Percentiles rank a stretch among this genome's conserved stretches.
These are phyloP conservation scores for Charadrius vociferus DNA, from an alignment of 2,113 vertebrate genomes.

Conservation along the genomic window DNA sequence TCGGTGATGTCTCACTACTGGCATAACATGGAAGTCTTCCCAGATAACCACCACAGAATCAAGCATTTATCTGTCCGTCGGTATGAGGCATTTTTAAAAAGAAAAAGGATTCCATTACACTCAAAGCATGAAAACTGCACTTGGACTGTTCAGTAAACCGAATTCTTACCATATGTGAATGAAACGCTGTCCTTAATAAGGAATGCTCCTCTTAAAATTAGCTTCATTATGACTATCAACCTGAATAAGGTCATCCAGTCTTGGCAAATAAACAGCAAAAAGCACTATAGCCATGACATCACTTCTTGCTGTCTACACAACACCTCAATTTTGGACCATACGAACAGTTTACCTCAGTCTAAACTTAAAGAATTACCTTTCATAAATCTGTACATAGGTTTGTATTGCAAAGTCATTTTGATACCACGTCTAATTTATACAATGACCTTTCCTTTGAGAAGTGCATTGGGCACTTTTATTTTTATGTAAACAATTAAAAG, in stretches of 20 bases:
- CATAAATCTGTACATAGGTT: background rate
- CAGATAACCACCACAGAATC: background rate
- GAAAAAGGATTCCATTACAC: background rate
- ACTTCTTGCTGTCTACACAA: background rate
- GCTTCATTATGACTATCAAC: background rate
- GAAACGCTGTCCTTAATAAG: background rate
- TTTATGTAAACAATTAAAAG: background rate
- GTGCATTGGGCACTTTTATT: accelerated
- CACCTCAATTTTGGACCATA: background rate
- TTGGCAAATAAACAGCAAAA: background rate
- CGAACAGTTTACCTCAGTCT: background rate
- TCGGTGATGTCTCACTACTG: background rate
- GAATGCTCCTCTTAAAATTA: background rate
- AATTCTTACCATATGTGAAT: background rate
- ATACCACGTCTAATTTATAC: background rate
- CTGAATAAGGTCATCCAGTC: background rate
- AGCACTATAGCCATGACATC: accelerated
- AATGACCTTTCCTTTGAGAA: background rate
- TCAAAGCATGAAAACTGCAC: background rate
- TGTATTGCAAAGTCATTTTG: background rate
- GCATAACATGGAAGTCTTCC: background rate
- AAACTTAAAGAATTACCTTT: background rate
- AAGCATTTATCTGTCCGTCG: background rate
- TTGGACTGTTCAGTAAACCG: background rate
- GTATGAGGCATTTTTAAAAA: background rate